Evolutionary conservation across 2,888 invertebrate genomes (phyloP).

Genomic region (Hypsopygia costalis): DNA sequence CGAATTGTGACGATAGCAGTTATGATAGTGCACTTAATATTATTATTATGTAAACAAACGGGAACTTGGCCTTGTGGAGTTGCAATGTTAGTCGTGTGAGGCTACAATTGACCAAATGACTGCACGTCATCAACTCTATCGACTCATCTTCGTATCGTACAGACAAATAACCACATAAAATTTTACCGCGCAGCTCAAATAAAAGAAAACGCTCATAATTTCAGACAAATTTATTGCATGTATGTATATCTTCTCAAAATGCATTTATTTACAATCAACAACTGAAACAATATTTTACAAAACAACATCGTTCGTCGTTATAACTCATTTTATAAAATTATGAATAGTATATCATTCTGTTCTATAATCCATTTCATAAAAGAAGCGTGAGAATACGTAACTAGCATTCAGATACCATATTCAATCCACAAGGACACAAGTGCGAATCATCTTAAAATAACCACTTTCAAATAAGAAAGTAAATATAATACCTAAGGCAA

Average conservation of each 20-base stretch:
- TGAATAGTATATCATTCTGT: conserved; percentile 58
- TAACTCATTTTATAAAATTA: conserved; percentile 58
- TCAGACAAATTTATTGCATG: conserved; percentile 77
- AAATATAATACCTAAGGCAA: conserved; percentile 71
- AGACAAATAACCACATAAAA: conserved; percentile 24
- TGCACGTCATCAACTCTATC: conserved; percentile 78
- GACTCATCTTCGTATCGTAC: conserved; percentile 44
- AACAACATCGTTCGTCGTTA: conserved; percentile 53
- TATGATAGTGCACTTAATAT: conserved; percentile 76
- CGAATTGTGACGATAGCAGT: conserved; percentile 75
- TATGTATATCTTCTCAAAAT: conserved; percentile 74
- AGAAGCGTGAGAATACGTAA: conserved; percentile 73
- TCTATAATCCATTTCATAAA: conserved; percentile 53
- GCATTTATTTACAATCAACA: conserved; percentile 79
- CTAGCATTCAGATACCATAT: conserved; percentile 53
- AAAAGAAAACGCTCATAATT: conserved; percentile 69
- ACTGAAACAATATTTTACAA: conserved; percentile 72
- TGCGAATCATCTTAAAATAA: conserved; percentile 71
- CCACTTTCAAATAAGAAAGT: conserved; percentile 76
- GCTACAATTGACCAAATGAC: conserved; percentile 67
- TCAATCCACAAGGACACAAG: conserved; percentile 80
- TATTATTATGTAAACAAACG: conserved; percentile 70
- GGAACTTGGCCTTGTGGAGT: conserved; percentile 81
- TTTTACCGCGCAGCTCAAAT: conserved; percentile 48
- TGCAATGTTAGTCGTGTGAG: conserved; percentile 78